phyloP scores from a whole-genome alignment of 2,113 vertebrate species.

The Rhynchomys soricoides region DNA sequence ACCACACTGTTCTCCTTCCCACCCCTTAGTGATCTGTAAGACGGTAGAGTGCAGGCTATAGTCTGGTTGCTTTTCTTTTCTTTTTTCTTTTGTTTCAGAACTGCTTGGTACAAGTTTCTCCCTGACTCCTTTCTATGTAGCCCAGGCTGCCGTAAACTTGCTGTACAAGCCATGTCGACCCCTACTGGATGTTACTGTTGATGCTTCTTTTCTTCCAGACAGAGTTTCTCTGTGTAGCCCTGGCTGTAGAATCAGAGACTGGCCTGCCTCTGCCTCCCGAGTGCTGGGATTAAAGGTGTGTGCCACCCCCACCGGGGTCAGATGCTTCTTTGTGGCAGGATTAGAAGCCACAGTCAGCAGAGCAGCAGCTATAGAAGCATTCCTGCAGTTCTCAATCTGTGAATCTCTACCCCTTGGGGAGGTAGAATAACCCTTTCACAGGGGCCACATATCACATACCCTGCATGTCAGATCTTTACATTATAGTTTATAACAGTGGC shows the following conservation, averaged over 20 bases:
- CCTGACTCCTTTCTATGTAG: background rate
- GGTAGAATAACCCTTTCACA: no score
- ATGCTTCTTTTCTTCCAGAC: background rate
- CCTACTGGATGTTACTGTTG: no score
- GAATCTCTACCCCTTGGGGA: background rate
- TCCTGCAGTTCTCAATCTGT: background rate
- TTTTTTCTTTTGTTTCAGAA: background rate
- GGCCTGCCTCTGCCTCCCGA: background rate
- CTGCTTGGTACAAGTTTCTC: background rate
- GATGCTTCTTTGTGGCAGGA: background rate
- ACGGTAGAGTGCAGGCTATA: background rate
- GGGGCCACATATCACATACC: background rate
- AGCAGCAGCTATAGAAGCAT: background rate
- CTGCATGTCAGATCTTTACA: background rate
- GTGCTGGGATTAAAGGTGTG: background rate
- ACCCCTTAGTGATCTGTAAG: background rate
- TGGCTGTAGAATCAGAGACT: background rate
- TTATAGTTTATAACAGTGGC: background rate
- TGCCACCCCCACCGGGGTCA: background rate
- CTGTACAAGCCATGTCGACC: background rate
- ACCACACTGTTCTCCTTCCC: background rate
- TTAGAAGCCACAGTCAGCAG: no score
- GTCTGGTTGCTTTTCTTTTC: no score
- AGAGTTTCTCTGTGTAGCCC: background rate
- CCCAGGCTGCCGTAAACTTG: background rate